Conservation (phyloP, 2,797 vertebrate species). For the Ctenopoma multispine region DNA sequence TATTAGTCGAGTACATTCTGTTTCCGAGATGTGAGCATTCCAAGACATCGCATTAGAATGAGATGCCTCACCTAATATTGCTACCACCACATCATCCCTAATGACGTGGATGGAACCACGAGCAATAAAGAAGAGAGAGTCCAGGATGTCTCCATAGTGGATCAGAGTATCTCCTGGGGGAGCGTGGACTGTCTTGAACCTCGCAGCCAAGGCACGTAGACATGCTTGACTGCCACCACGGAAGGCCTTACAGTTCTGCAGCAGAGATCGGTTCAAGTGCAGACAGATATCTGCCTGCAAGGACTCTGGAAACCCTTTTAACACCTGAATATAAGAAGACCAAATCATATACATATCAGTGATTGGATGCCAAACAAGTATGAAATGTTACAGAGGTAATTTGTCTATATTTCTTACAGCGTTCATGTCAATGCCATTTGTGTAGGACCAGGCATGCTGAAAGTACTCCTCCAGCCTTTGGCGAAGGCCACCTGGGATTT, state of each 20-base stretch:
- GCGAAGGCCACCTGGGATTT: slow-evolving; percentile 92
- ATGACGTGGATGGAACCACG: slow-evolving; percentile 95
- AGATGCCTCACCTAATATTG: slow-evolving; percentile 88
- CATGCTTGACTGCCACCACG: slow-evolving; percentile 93
- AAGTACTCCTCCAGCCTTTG: slow-evolving; percentile 97
- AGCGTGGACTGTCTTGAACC: slow-evolving; percentile 93
- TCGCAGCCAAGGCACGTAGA: slow-evolving; percentile 90
- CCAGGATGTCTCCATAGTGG: slow-evolving; percentile 92
- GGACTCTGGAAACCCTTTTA: slow-evolving; percentile 97
- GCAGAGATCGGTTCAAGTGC: slow-evolving; percentile 93
- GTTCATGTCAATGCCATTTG: slow-evolving; percentile 98
- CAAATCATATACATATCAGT: background rate
- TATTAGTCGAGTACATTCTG: background rate
- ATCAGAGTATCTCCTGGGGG: slow-evolving; percentile 94
- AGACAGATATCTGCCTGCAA: slow-evolving; percentile 97
- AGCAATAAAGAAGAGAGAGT: slow-evolving; percentile 95
- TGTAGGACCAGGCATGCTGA: slow-evolving; percentile 98
- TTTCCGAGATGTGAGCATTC: background rate
- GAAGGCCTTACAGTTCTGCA: slow-evolving; percentile 96
- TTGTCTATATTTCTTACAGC: slow-evolving; percentile 83
- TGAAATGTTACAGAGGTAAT: too few relatives aligned
- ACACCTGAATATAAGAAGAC: slow-evolving; percentile 82
- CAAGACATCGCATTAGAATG: background rate
- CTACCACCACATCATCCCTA: slow-evolving; percentile 90
- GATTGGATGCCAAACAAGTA: background rate